Evolutionary conservation across 2,797 vertebrate genomes (phyloP).

Genomic region (Channa striata): DNA sequence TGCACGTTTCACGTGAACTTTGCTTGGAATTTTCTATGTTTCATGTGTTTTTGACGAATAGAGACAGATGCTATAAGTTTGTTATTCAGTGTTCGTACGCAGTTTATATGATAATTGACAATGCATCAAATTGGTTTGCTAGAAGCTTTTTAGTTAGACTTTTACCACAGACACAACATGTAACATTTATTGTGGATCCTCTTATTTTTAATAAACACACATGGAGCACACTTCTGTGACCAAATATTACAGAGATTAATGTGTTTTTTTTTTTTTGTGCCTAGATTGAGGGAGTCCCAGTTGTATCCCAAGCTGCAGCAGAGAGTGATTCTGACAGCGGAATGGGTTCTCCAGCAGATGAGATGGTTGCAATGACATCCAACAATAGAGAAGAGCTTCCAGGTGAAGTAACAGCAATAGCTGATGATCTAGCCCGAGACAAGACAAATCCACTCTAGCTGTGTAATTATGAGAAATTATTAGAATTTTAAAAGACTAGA

Average conservation of each 20-base stretch:
- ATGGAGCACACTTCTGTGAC: neutral
- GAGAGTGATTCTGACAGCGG: slow-evolving; percentile 85
- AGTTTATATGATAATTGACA: too few species aligned
- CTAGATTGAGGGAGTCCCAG: slow-evolving; percentile 68
- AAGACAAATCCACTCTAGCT: neutral
- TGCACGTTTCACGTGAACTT: neutral
- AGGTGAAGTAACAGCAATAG: slow-evolving; percentile 69
- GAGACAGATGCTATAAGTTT: too few species aligned
- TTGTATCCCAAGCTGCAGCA: slow-evolving; percentile 40
- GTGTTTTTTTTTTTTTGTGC: slow-evolving; percentile 6
- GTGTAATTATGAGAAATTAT: slow-evolving; percentile 13
- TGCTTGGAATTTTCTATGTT: accelerated
- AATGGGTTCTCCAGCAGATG: slow-evolving; percentile 82
- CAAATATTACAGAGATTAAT: neutral
- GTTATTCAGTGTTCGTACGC: too few species aligned
- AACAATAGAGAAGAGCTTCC: slow-evolving; percentile 43
- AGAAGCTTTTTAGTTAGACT: too few species aligned
- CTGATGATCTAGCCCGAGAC: neutral
- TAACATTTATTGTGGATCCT: too few species aligned
- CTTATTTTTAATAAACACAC: neutral
- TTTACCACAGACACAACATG: too few species aligned
- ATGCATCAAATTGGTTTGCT: too few species aligned
- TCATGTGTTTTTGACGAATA: neutral
- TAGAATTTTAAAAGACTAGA: too few species aligned
- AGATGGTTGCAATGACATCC: slow-evolving; percentile 28